Conservation (phyloP, 2,113 vertebrate genomes). For the Corvus hawaiiensis region DNA sequence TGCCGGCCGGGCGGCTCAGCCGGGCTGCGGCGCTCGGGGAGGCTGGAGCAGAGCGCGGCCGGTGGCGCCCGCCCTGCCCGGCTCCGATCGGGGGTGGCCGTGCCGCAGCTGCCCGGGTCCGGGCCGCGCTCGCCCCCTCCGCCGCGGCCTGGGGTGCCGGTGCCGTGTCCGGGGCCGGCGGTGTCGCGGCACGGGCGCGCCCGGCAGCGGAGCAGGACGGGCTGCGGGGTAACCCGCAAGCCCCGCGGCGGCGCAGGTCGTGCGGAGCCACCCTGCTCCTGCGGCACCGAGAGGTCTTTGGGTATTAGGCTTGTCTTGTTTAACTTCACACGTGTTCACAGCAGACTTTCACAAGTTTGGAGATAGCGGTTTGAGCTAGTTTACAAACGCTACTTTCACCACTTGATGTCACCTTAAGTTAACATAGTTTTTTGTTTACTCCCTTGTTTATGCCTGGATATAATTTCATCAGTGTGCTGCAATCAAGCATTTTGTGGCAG, state of each 20-base stretch:
- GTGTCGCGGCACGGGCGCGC: neutral
- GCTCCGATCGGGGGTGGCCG: rapidly evolving
- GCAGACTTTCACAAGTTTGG: neutral
- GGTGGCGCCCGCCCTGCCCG: neutral
- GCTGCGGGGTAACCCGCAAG: neutral
- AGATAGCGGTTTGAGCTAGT: neutral
- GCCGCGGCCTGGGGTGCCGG: neutral
- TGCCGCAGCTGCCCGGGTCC: neutral
- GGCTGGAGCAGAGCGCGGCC: neutral
- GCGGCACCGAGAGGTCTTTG: rapidly evolving
- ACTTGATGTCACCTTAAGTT: neutral
- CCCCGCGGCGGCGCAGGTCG: rapidly evolving
- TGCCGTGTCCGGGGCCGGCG: neutral
- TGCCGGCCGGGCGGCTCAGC: neutral
- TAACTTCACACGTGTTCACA: rapidly evolving
- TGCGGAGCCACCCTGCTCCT: neutral
- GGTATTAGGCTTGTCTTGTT: rapidly evolving
- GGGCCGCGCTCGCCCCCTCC: neutral
- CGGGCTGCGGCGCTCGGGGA: too few relatives aligned
- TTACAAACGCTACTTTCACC: neutral
- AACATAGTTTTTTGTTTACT: neutral
- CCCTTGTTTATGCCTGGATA: neutral
- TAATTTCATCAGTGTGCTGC: neutral
- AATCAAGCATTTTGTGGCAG: neutral
- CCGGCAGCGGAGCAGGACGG: neutral